Evolutionary conservation across 2,888 invertebrate genomes (phyloP).

Genomic region (Parnassius glacialis): DNA sequence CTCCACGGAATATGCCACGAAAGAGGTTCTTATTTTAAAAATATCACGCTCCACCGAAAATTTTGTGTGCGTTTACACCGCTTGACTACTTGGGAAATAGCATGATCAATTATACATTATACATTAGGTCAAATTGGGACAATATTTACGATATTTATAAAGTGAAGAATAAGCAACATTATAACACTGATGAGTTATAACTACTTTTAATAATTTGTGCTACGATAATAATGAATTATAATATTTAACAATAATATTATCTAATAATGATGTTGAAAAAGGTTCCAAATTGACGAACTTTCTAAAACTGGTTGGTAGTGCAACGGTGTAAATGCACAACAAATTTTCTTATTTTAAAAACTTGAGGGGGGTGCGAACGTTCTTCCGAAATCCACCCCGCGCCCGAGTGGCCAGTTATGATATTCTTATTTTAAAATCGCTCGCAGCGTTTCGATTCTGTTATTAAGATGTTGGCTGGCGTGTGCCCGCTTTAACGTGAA

Average conservation of each 20-base stretch:
- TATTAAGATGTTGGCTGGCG: constrained; percentile 72
- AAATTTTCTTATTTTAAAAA: constrained; percentile 77
- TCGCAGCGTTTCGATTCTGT: constrained; percentile 76
- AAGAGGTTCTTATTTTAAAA: constrained; percentile 80
- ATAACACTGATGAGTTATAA: too few relatives aligned
- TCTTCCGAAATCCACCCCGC: constrained; percentile 72
- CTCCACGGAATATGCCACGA: constrained; percentile 80
- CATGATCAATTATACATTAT: not conserved
- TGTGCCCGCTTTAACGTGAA: constrained; percentile 54
- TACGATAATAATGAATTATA: too few relatives aligned
- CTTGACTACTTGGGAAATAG: not conserved
- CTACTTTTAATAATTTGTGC: too few relatives aligned
- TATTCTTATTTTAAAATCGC: constrained; percentile 78
- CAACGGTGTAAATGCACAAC: constrained; percentile 62
- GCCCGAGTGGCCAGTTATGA: constrained; percentile 74
- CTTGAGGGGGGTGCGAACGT: constrained; percentile 69
- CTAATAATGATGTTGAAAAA: not conserved
- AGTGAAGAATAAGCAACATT: too few relatives aligned
- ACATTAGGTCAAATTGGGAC: too few relatives aligned
- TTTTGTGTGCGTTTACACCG: constrained; percentile 23
- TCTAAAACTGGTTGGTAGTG: constrained; percentile 39
- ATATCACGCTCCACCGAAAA: constrained; percentile 78
- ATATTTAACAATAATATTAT: too few relatives aligned
- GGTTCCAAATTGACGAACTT: not conserved
- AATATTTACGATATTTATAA: too few relatives aligned